A percentile compares a stretch with the other conserved stretches of the same genome.
Conservation (phyloP, 2,888 invertebrate species). For the Lasioglossum villosulum region DNA sequence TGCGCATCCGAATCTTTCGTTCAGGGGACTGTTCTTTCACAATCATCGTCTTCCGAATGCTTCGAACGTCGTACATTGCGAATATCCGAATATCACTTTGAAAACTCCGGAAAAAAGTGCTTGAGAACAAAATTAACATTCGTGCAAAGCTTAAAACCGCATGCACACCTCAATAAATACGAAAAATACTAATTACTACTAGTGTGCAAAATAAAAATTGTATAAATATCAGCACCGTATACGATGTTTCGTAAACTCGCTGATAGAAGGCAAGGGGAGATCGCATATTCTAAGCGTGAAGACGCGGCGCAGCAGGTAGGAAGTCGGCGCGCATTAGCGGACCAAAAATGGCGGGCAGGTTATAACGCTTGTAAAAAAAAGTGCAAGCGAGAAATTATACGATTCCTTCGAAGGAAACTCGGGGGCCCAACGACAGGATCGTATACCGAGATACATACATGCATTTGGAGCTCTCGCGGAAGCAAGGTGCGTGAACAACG, state of each 20-base stretch:
- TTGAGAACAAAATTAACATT: too few relatives aligned
- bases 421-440: slow-evolving; percentile 42
- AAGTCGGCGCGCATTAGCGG: neutral
- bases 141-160: too few relatives aligned
- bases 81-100: neutral
- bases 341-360: neutral
- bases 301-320: neutral
- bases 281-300: neutral
- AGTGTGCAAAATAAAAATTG: too few relatives aligned
- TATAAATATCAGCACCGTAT: too few relatives aligned
- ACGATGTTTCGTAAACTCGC: neutral
- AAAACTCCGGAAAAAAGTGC: too few relatives aligned
- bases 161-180: too few relatives aligned
- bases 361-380: slow-evolving; percentile 16
- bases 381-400: slow-evolving; percentile 39
- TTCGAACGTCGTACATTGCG: neutral
- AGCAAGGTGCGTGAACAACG: slow-evolving; percentile 74
- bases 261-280: neutral
- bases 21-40: neutral
- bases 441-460: slow-evolving; percentile 43
- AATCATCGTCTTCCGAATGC: neutral
- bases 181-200: too few relatives aligned
- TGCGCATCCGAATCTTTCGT: neutral
- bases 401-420: slow-evolving; percentile 33
- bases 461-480: slow-evolving; percentile 64